Evolutionary conservation across 2,888 invertebrate species (phyloP).

Genomic region (Carpatolechia fugitivella): DNA sequence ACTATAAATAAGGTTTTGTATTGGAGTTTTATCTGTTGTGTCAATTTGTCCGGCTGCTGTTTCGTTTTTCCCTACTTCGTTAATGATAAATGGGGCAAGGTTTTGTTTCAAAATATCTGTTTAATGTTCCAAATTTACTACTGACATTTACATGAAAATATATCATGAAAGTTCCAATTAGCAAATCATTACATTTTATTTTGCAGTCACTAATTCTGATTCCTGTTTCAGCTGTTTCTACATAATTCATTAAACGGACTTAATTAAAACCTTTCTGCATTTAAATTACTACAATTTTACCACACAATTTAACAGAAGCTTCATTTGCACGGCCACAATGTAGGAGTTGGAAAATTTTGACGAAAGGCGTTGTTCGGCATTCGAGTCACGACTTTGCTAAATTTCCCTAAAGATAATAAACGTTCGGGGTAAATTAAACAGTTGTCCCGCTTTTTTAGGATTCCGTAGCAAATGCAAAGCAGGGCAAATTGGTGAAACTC

Average conservation of each 20-base stretch:
- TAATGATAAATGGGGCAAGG: background rate
- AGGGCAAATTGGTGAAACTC: too few relatives aligned
- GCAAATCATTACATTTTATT: too few relatives aligned
- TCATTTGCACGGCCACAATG: conserved; percentile 3
- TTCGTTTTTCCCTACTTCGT: background rate
- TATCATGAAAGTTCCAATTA: too few relatives aligned
- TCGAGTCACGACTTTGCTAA: conserved; percentile 62
- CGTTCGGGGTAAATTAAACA: conserved; percentile 65
- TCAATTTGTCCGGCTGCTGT: conserved; percentile 15
- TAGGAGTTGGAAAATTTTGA: conserved; percentile 35
- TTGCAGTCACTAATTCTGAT: too few relatives aligned
- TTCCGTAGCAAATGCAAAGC: too few relatives aligned
- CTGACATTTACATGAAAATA: too few relatives aligned
- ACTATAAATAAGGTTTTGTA: conserved; percentile 47
- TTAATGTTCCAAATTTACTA: too few relatives aligned
- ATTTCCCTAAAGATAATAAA: conserved; percentile 74
- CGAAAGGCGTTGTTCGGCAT: conserved; percentile 50
- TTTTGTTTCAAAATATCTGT: too few relatives aligned
- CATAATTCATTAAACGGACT: background rate
- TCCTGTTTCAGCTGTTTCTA: too few relatives aligned
- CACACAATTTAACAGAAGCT: conserved; percentile 1
- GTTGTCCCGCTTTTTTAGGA: conserved; percentile 40
- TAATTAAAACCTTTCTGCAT: background rate
- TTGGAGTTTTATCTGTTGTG: conserved; percentile 27
- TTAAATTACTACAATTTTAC: conserved; percentile 5